Conservation (phyloP, 2,113 vertebrate genomes). For the Barbus barbus region DNA sequence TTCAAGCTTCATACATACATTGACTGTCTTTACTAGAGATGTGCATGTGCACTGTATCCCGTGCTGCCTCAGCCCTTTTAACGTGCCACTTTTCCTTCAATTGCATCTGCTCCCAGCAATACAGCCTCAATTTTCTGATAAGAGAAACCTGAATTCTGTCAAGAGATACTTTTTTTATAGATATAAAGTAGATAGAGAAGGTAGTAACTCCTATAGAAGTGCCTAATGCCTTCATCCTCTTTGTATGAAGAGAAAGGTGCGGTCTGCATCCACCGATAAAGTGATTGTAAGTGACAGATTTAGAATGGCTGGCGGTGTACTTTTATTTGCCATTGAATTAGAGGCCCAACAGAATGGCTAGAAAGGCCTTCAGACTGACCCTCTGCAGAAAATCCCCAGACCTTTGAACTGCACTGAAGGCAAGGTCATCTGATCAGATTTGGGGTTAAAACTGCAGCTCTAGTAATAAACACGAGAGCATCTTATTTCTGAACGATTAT, state of each 20-base stretch:
- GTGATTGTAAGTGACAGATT: conserved; percentile 60
- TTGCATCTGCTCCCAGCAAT: conserved; percentile 63
- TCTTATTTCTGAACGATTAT: too few relatives aligned
- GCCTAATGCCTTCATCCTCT: conserved; percentile 58
- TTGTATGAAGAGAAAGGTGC: conserved; percentile 61
- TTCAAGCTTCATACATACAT: background rate
- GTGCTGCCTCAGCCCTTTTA: conserved; percentile 59
- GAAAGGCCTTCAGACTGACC: conserved; percentile 61
- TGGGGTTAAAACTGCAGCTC: background rate
- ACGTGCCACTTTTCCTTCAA: conserved; percentile 60
- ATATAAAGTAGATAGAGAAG: conserved; percentile 66
- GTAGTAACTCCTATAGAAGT: conserved; percentile 67
- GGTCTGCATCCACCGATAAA: conserved; percentile 58
- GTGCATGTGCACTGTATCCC: conserved; percentile 43
- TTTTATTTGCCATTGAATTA: conserved; percentile 69
- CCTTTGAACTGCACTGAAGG: conserved; percentile 15
- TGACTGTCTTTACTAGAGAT: conserved; percentile 55
- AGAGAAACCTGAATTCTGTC: conserved; percentile 73
- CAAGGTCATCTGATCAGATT: background rate
- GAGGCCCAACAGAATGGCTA: conserved; percentile 42
- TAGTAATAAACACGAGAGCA: too few relatives aligned
- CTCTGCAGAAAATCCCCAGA: conserved; percentile 9
- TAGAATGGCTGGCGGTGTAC: conserved; percentile 51
- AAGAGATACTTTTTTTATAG: conserved; percentile 73
- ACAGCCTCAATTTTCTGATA: conserved; percentile 80